These are phyloP conservation scores for Noctua janthina DNA, from an alignment of 2,888 invertebrate genomes.

Conservation along the genomic window DNA sequence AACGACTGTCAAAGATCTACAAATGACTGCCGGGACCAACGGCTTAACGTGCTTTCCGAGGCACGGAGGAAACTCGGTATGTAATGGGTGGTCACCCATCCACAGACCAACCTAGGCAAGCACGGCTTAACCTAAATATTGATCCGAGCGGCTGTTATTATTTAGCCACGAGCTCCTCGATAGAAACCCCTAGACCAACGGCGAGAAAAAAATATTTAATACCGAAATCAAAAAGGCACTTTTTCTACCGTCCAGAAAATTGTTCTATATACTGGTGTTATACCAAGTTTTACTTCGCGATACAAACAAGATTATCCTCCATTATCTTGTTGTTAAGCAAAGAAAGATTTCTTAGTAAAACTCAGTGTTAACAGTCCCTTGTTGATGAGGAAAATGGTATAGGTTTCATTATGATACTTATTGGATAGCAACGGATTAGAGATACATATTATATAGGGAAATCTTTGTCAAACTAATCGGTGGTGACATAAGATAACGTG, in stretches of 20 bases:
- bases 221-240: not conserved
- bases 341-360: conserved; percentile 11
- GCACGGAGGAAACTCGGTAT: no score
- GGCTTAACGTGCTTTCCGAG: no score
- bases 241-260: conserved; percentile 5
- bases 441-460: no score
- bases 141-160: no score
- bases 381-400: conserved; percentile 7
- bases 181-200: not conserved
- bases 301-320: conserved; percentile 31
- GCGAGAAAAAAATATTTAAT: not conserved
- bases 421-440: conserved; percentile 1
- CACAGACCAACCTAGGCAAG: no score
- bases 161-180: no score
- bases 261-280: not conserved
- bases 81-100: no score
- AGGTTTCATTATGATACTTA: conserved; percentile 9
- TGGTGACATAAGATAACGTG: not conserved
- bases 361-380: not conserved
- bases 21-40: no score
- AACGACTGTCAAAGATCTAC: no score
- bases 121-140: no score
- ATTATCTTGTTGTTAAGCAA: conserved; percentile 27
- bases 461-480: not conserved
- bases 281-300: conserved; percentile 14